Evolutionary conservation across 2,888 invertebrate genomes (phyloP).

Genomic region (Leptothorax acervorum): DNA sequence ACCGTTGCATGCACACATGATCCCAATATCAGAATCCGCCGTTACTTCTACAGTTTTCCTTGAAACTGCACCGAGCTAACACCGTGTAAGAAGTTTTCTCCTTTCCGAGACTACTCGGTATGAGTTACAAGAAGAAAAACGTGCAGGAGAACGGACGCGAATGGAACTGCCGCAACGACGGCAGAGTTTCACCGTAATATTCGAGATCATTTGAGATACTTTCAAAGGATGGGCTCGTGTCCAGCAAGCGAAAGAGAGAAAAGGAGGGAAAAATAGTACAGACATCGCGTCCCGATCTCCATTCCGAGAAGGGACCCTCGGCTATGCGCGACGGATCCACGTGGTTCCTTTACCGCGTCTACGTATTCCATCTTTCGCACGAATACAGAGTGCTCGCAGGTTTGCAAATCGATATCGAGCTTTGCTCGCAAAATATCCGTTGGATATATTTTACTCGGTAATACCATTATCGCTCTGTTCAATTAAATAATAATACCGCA

Average conservation of each 20-base stretch:
- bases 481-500: neutral
- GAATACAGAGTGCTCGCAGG: neutral
- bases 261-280: slow-evolving; percentile 47
- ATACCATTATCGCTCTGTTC: neutral
- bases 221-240: slow-evolving; percentile 81
- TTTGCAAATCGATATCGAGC: slow-evolving; percentile 31
- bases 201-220: slow-evolving; percentile 77
- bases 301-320: slow-evolving; percentile 66
- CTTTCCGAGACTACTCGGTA: slow-evolving; percentile 42
- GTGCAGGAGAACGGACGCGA: slow-evolving; percentile 15
- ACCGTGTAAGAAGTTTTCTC: slow-evolving; percentile 51
- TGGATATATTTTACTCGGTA: neutral
- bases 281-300: slow-evolving; percentile 76
- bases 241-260: slow-evolving; percentile 62
- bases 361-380: neutral
- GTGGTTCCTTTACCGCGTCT: slow-evolving; percentile 43
- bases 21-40: slow-evolving; percentile 24
- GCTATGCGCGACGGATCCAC: slow-evolving; percentile 50
- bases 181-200: slow-evolving; percentile 71
- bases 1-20: slow-evolving; percentile 6
- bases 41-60: slow-evolving; percentile 34
- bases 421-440: neutral
- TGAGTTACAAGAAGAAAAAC: slow-evolving; percentile 65
- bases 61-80: slow-evolving; percentile 55
- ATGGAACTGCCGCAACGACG: slow-evolving; percentile 62